A percentile compares a stretch with the other conserved stretches of the same genome.
Conservation (phyloP, 2,888 invertebrate genomes). For the Galerucella nymphaeae region DNA sequence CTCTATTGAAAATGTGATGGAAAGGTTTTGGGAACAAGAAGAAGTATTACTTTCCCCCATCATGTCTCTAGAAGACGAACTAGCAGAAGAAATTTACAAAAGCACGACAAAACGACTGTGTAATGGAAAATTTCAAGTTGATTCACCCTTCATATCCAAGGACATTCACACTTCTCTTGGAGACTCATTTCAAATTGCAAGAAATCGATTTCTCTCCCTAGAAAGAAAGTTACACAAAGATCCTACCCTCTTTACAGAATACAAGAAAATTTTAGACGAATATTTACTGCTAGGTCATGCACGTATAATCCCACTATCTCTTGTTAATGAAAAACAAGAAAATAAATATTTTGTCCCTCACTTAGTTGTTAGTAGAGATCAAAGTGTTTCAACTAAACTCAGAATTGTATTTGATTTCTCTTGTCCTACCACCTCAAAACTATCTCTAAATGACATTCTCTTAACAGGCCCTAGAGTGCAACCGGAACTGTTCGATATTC, state of each 20-base stretch:
- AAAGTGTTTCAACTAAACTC: conserved; percentile 34
- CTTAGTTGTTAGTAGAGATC: conserved; percentile 37
- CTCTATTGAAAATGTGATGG: no score
- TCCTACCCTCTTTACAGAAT: background rate
- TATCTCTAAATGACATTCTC: conserved; percentile 24
- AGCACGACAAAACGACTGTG: conserved; percentile 14
- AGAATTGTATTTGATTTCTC: no score
- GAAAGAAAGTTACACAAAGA: conserved; percentile 15
- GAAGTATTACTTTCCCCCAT: conserved; percentile 23
- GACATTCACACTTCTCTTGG: conserved; percentile 1
- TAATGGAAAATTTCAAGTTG: conserved; percentile 29
- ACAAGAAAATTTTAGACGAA: no score
- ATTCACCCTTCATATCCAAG: conserved; percentile 24
- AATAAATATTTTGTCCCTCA: conserved; percentile 36
- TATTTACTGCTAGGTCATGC: conserved; percentile 9
- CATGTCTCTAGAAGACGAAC: conserved; percentile 32
- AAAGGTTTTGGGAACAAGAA: no score
- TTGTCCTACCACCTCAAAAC: conserved; percentile 20
- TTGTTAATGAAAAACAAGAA: no score
- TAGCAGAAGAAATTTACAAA: conserved; percentile 20
- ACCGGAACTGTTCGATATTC: conserved; percentile 35
- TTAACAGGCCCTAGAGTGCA: conserved; percentile 30
- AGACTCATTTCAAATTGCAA: conserved; percentile 16
- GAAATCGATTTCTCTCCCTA: conserved; percentile 4
- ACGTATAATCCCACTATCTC: conserved; percentile 17